Base-by-base conservation (phyloP, 2,113 vertebrate genomes). In the Dipodomys ordii region DNA sequence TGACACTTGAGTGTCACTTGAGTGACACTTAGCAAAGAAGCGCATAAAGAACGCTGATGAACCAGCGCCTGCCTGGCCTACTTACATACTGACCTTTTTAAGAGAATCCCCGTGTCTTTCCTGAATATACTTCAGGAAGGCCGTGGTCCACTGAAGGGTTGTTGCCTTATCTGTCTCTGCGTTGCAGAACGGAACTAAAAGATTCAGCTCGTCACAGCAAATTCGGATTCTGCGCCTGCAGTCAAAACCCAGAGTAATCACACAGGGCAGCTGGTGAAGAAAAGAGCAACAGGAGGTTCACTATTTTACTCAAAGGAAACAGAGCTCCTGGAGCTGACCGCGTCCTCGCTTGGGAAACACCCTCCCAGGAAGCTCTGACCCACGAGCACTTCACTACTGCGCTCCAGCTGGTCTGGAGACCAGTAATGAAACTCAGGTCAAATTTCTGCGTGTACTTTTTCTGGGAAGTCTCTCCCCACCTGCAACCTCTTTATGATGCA, bases 161-260 rank as follows among this genome's bases (percentile, higher is more conserved):
- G 99, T 99, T 32, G 99, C 99, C 97, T 99, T 99, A 90, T 99
- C 99, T 0, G 99, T 99, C 18, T 99, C 98, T 0, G 96, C 68
- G 0, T 98, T 98, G 95, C 99, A 99, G 97, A 99, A 99, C 0
- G 99, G 99, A 94, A 99, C 99, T 78, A 99, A 97, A 27, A 97
- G 98, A 89, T 99, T 99, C 95, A 99, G 94, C 97, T 99, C 99
- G 7, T 99, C 99, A n/a, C 99, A 99, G 86, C 98, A 99, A 83
- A 98, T 95, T 57, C 99, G 99, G 91, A 99, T 99, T 96, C 97
- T 98, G 98, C 98, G 99, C 98, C 99, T 99, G 85, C 25, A 68
- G 93, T 67, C 74, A 96, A 83, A 96, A 80, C 0, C 73, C 71
- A 68, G 76, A 60, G 60, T 0, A 19, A 25, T 5, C 74, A 91